Percentiles rank a stretch among this genome's conserved stretches.
Conservation (phyloP, 2,888 invertebrate species). For the Tetragonula carbonaria region DNA sequence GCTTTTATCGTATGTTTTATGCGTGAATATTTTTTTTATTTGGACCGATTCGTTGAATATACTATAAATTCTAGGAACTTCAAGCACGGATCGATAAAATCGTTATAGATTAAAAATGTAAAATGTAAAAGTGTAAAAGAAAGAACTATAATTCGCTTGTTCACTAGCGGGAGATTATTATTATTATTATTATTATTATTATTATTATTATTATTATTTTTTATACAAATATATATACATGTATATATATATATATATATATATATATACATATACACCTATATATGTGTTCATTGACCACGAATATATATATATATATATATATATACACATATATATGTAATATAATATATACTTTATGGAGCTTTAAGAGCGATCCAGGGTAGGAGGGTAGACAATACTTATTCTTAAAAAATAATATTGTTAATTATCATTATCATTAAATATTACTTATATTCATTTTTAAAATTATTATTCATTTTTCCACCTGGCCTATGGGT, state of each 20-base stretch:
- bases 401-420: constrained; percentile 81
- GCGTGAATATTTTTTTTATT: neutral
- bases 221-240: constrained; percentile 50
- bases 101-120: neutral
- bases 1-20: neutral
- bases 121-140: constrained; percentile 2
- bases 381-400: constrained; percentile 64
- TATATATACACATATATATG: constrained; percentile 75
- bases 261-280: constrained; percentile 71
- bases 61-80: constrained; percentile 18
- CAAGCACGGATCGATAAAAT: neutral
- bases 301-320: constrained; percentile 19
- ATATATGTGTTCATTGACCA: constrained; percentile 71
- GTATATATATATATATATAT: constrained; percentile 65
- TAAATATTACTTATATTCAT: constrained; percentile 73
- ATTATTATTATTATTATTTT: no score
- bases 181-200: no score
- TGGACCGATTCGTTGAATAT: neutral
- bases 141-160: constrained; percentile 45
- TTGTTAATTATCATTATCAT: constrained; percentile 76
- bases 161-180: constrained; percentile 59
- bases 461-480: constrained; percentile 75
- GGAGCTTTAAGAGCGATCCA: constrained; percentile 8
- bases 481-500: constrained; percentile 76
- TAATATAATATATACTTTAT: constrained; percentile 55